phyloP scores from a whole-genome alignment of 2,888 invertebrate genomes.

The Choreutis nemorana region DNA sequence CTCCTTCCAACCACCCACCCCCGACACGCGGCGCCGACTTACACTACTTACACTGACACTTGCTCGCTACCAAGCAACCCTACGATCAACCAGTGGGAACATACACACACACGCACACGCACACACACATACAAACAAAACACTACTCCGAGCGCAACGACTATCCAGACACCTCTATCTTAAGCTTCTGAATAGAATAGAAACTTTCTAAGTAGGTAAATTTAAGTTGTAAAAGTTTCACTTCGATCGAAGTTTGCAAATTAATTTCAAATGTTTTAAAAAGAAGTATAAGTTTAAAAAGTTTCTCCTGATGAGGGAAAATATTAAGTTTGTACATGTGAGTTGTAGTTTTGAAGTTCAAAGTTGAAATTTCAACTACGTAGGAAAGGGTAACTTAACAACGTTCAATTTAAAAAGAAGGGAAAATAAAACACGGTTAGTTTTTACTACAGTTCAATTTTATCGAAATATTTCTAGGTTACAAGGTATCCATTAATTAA shows the following conservation, averaged over 20 bases:
- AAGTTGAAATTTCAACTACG: background rate
- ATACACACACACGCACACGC: constrained; percentile 15
- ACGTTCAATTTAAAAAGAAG: constrained; percentile 2
- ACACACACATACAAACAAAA: background rate
- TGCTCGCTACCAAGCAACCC: constrained; percentile 20
- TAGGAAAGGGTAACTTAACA: background rate
- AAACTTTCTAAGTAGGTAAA: too few relatives aligned
- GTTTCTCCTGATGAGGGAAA: too few relatives aligned
- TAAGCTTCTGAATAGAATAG: too few relatives aligned
- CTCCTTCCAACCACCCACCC: constrained; percentile 34
- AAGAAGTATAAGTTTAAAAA: too few relatives aligned
- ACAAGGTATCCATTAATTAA: constrained; percentile 13
- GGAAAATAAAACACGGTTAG: constrained; percentile 15
- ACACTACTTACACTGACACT: constrained; percentile 42
- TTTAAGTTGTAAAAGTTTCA: too few relatives aligned
- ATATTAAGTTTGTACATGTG: background rate
- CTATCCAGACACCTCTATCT: too few relatives aligned
- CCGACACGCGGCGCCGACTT: constrained; percentile 42
- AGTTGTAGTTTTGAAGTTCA: constrained; percentile 3
- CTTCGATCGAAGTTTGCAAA: too few relatives aligned
- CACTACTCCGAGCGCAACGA: too few relatives aligned
- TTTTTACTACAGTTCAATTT: constrained; percentile 22
- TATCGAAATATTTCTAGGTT: constrained; percentile 19
- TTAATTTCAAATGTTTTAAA: too few relatives aligned
- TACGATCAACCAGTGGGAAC: constrained; percentile 50